Evolutionary conservation across 2,888 invertebrate genomes (phyloP), one percentile per base, ranked within the genome.

Genomic region (Notodonta dromedarius): DNA sequence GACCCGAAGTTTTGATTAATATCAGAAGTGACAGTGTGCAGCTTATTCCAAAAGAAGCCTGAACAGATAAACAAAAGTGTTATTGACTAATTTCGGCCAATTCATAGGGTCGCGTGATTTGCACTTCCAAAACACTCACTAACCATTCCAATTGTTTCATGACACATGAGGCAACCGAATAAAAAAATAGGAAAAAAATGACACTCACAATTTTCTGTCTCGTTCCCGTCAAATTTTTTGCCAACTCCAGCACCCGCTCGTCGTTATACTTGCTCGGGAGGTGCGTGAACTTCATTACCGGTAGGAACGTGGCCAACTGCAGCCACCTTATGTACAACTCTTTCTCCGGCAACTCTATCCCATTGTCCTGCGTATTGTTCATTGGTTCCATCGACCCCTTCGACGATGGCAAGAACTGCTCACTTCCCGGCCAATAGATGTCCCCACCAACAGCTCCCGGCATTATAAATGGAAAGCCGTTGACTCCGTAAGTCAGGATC

Each of bases 381-480:
- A 79, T 84, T 13, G 69, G 76, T 48, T 88, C 91, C 57, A 80
- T 68, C 12, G 78, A 89, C 59, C 91, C 95, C 76, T 91, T 94
- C 59, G 94, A 94, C 63, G 87, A 94, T 57, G 93, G 91, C 67
- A 91, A 84, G 78, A 92, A 94, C 63, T 95, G 95, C 16, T 95
- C 93, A 56, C 91, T 91, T 2, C 94, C 94, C 4, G 95, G 95
- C 67, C 96, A 93, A 57, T 95, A 94, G 52, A 96, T 96, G 76
- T 98, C 98, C 0, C 98, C 99, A 0, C 99, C 99, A 0, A 99
- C 97, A 5, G 98, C 97, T 0, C 99, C 98, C 0, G 98, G 98
- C 94, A 99, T 96, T 53, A 98, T 95, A 77, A 98, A 98, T 0
- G 98, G 98, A 87, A 97, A 99, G 0, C 99, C 99, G 57, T 98